Percentiles rank a stretch among this genome's conserved stretches.
phyloP scores from a whole-genome alignment of 1,140 invertebrate genomes.

The Nasonia vitripennis region DNA sequence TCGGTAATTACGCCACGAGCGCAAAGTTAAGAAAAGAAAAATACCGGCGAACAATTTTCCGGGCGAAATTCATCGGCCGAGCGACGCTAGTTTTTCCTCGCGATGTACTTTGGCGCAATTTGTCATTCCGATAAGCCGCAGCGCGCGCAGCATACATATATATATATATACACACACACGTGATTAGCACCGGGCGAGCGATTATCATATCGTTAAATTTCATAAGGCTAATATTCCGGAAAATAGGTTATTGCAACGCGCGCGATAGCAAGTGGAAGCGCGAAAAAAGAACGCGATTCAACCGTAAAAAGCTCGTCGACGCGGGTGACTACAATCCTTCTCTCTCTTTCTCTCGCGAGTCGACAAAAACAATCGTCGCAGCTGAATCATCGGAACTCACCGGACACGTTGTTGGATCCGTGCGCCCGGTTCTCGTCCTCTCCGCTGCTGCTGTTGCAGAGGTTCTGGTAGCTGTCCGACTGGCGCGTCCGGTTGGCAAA shows the following conservation, averaged over 20 bases:
- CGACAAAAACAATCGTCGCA: no score
- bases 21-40: constrained; percentile 14
- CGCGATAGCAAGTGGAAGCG: no score
- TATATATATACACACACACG: background rate
- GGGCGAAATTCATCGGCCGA: background rate
- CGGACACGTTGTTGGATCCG: constrained; percentile 65
- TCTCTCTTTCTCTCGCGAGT: no score
- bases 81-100: no score
- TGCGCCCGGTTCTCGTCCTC: constrained; percentile 70
- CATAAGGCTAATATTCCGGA: background rate
- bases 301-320: background rate
- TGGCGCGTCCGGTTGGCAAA: background rate
- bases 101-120: background rate
- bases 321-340: background rate
- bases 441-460: background rate
- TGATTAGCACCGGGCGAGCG: background rate
- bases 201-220: constrained; percentile 18
- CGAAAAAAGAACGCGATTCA: background rate
- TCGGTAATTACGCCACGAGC: background rate
- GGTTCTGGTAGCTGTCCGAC: constrained; percentile 15
- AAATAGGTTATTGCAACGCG: background rate
- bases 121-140: background rate
- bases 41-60: background rate
- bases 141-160: no score
- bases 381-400: constrained; percentile 49